These are phyloP conservation scores for Eurystomus gularis DNA, from an alignment of 2,113 vertebrate genomes.

Conservation along the genomic window DNA sequence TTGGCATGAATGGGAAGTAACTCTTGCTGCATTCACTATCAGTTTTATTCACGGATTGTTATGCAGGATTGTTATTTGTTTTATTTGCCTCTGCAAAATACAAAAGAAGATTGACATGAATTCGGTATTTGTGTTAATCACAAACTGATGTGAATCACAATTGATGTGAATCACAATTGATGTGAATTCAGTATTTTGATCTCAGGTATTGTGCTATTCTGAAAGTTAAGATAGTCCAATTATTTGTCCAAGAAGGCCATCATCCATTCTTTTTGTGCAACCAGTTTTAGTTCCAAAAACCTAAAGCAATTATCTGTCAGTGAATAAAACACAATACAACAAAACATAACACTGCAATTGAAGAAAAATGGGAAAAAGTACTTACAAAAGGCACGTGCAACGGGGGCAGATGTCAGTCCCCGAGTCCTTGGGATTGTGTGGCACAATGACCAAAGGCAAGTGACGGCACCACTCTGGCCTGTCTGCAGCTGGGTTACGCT, in stretches of 20 bases:
- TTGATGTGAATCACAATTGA: too few relatives aligned
- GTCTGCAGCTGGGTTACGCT: not conserved
- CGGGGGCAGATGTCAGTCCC: rapidly evolving
- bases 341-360: not conserved
- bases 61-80: not conserved
- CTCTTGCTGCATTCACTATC: not conserved
- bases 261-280: not conserved
- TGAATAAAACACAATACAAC: not conserved
- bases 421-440: not conserved
- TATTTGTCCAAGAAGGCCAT: not conserved
- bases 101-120: not conserved
- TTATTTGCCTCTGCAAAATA: not conserved
- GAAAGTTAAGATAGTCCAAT: not conserved
- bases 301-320: not conserved
- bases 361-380: not conserved
- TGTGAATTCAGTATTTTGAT: not conserved
- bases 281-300: not conserved
- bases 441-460: not conserved
- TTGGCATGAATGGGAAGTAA: not conserved
- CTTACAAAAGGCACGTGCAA: not conserved
- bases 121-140: not conserved
- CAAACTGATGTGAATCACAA: too few relatives aligned
- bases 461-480: not conserved
- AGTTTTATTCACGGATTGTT: not conserved
- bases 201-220: not conserved